Evolutionary conservation across 2,113 vertebrate species (phyloP), one percentile per base, ranked within the genome.

Genomic region (Hydrolagus affinis): DNA sequence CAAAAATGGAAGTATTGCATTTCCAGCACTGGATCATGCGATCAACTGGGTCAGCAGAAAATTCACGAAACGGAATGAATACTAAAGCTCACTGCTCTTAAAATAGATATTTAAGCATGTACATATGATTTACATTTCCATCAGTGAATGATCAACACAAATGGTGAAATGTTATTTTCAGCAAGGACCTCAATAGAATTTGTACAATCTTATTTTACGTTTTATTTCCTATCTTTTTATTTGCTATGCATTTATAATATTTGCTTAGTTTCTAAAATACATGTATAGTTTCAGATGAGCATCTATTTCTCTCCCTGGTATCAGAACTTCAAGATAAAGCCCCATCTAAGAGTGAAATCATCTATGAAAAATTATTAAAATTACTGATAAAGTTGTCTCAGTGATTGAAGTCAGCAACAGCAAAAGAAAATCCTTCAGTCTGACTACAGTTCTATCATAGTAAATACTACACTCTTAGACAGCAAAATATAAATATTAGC

Each of bases 401-500:
- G 62, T 68, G 78, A 83, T 60, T 17, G 62, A 83, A 19, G 62
- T 32, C 66, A 17, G 62, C 2, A 66, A 68, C 66, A 17, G 62
- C 2, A 66, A 68, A 83, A 83, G 78, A 80, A 44, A 44, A 44
- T 3, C n/a, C 23, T 80, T 64, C 76, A 80, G 10, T 68, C 78
- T 66, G 25, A 83, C 78, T 83, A 21, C 6, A 32, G n/a, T 80
- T 77, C 59, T 66, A 59, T 19, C 77, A 64, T 14, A 8, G 11
- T 32, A 83, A 66, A 17, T 83, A 30, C 23, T 28, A 28, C 19
- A 32, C 25, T 23, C 30, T 11, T 66, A 32, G 78, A 32, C 28
- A 83, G 62, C 30, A 64, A 17, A 19, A 14, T 17, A 23, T 83
- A 30, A 83, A 83, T 83, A 83, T 83, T 83, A 83, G 60, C 78